A percentile compares a stretch with the other conserved stretches of the same genome.
Conservation (phyloP, 2,888 invertebrate species). For the Therioaphis trifolii region DNA sequence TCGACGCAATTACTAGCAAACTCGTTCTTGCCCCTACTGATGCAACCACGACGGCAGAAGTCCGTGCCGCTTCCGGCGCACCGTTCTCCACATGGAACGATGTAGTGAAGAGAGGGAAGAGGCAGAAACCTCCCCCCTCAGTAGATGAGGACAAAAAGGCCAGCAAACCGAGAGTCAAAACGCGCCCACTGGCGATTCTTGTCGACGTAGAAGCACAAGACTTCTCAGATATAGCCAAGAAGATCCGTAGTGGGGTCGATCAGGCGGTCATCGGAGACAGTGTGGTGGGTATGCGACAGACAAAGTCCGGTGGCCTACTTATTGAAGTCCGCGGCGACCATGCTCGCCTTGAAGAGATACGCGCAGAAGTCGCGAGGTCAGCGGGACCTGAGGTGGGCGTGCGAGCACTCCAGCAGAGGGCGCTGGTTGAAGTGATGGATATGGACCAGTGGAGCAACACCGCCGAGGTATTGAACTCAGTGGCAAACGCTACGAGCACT, state of each 20-base stretch:
- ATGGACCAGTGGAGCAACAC: not conserved
- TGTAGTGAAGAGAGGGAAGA: too few species aligned
- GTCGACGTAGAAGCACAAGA: not conserved
- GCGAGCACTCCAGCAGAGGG: not conserved
- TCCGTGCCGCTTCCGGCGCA: too few species aligned
- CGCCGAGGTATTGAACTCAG: too few species aligned
- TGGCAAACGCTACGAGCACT: too few species aligned
- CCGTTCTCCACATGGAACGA: too few species aligned
- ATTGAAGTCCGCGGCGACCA: not conserved
- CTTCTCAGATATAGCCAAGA: not conserved
- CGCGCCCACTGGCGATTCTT: not conserved
- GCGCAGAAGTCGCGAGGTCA: not conserved
- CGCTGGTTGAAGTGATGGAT: not conserved
- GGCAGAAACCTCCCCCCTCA: too few species aligned
- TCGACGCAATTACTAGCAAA: not conserved
- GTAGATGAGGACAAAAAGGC: too few species aligned
- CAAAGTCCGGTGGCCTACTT: too few species aligned
- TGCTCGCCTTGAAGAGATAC: not conserved
- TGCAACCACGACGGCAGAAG: too few species aligned
- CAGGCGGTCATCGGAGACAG: not conserved
- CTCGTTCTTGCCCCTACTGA: too few species aligned
- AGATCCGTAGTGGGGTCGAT: not conserved
- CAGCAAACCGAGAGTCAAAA: too few species aligned
- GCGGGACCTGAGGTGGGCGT: not conserved
- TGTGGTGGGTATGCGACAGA: too few species aligned